phyloP scores from a whole-genome alignment of 1,140 invertebrate species.

The Drosophila sucinea region DNA sequence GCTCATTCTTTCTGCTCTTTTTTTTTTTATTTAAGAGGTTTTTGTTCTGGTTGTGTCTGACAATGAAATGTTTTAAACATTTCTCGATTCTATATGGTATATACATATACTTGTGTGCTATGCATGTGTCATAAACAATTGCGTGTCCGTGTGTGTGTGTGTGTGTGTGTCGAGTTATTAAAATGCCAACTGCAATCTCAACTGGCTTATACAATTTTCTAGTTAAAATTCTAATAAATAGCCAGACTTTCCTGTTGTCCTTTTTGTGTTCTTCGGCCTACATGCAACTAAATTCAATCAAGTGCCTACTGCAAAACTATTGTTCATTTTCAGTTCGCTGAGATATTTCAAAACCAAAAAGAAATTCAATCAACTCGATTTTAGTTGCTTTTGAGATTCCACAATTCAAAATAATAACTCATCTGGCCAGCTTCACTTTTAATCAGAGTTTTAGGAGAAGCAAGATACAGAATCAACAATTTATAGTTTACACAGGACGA shows the following conservation, averaged over 20 bases:
- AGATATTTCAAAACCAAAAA: too few relatives aligned
- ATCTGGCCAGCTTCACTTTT: too few relatives aligned
- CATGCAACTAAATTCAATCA: not conserved
- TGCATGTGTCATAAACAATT: slow-evolving; percentile 44
- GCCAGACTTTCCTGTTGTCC: slow-evolving; percentile 1
- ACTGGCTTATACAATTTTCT: slow-evolving; percentile 4
- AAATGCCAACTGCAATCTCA: slow-evolving; percentile 47
- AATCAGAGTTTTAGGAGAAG: too few relatives aligned
- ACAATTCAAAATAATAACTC: too few relatives aligned
- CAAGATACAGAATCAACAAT: too few relatives aligned
- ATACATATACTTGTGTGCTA: not conserved
- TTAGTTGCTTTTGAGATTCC: too few relatives aligned
- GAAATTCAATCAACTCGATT: too few relatives aligned
- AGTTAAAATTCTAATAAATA: slow-evolving; percentile 9
- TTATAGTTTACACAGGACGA: too few relatives aligned
- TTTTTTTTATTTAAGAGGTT: slow-evolving; percentile 21
- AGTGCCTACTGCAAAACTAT: not conserved
- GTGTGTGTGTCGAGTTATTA: slow-evolving; percentile 41
- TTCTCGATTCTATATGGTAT: slow-evolving; percentile 2
- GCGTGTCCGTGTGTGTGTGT: not conserved
- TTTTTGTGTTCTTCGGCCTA: not conserved
- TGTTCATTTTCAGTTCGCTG: not conserved
- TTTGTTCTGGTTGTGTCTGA: not conserved
- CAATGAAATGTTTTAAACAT: slow-evolving; percentile 41
- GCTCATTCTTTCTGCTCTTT: not conserved